Percentiles rank a stretch among this genome's conserved stretches.
Evolutionary conservation across 2,888 invertebrate species (phyloP).

Genomic region (Euplagia quadripunctaria): DNA sequence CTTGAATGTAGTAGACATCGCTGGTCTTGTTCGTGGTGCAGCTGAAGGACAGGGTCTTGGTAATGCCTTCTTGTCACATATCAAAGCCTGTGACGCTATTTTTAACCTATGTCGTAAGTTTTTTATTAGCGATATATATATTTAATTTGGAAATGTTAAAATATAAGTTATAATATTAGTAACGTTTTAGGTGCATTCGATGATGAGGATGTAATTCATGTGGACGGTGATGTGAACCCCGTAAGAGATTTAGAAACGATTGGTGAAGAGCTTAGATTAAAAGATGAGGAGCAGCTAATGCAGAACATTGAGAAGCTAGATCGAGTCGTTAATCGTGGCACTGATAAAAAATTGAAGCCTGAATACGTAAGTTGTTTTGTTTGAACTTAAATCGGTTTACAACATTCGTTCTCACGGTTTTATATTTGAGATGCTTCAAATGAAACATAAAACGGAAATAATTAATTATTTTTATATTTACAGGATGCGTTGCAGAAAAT

Average conservation of each 20-base stretch:
- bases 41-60: constrained; percentile 99
- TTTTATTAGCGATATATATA: background rate
- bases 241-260: constrained; percentile 99
- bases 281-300: constrained; percentile 96
- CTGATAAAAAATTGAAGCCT: constrained; percentile 97
- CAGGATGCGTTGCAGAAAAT: constrained; percentile 96
- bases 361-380: constrained; percentile 92
- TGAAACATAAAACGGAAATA: background rate
- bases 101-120: constrained; percentile 98
- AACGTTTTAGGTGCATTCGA: constrained; percentile 95
- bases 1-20: constrained; percentile 99
- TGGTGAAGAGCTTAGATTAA: constrained; percentile 96
- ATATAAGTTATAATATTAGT: background rate
- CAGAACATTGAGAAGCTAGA: constrained; percentile 95
- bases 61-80: constrained; percentile 99
- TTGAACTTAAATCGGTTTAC: background rate
- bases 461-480: constrained; percentile 56
- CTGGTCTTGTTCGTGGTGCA: constrained; percentile 99
- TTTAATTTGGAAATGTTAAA: background rate
- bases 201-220: constrained; percentile 98
- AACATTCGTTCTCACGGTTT: background rate
- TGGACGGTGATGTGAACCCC: constrained; percentile 99
- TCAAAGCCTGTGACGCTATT: constrained; percentile 99
- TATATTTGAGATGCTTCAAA: background rate
- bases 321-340: constrained; percentile 92